A percentile compares a stretch with the other conserved stretches of the same genome.
phyloP scores from a whole-genome alignment of 2,797 vertebrate genomes.

The Gypaetus barbatus region DNA sequence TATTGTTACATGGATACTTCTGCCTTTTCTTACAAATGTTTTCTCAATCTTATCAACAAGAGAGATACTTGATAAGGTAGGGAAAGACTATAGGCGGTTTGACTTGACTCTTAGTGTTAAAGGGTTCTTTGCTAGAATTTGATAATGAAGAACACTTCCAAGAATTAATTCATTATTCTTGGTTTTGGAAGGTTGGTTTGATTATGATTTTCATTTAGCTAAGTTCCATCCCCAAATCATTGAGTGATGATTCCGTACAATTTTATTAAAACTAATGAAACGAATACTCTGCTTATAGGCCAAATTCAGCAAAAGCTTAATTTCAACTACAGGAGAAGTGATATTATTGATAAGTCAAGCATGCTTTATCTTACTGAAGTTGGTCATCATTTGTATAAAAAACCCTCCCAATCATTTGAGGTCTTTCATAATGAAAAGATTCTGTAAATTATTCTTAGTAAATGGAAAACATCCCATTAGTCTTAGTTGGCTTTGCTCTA shows the following conservation, averaged over 20 bases:
- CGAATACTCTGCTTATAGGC: not conserved
- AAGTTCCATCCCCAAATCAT: not conserved
- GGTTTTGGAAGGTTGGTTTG: conserved; percentile 20
- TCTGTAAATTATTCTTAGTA: not conserved
- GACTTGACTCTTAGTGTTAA: not conserved
- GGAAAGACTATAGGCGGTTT: not conserved
- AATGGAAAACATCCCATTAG: not conserved
- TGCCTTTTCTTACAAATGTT: not conserved
- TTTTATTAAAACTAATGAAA: conserved; percentile 42
- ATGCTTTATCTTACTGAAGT: not conserved
- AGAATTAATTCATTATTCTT: conserved; percentile 5
- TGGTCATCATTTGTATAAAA: not conserved
- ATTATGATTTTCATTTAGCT: conserved; percentile 14
- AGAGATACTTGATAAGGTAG: not conserved
- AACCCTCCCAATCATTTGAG: not conserved
- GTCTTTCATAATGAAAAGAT: not conserved
- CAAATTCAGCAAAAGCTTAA: conserved; percentile 13
- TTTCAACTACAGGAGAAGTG: not conserved
- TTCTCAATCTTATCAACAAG: not conserved
- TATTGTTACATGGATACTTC: not conserved
- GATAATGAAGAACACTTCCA: not conserved
- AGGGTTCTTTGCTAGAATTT: not conserved
- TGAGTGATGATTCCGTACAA: not conserved
- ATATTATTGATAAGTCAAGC: conserved; percentile 37
- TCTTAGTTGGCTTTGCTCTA: not conserved